Percentiles rank a stretch among this genome's conserved stretches.
phyloP scores from a whole-genome alignment of 2,797 vertebrate species.

The Phataginus tetradactyla region DNA sequence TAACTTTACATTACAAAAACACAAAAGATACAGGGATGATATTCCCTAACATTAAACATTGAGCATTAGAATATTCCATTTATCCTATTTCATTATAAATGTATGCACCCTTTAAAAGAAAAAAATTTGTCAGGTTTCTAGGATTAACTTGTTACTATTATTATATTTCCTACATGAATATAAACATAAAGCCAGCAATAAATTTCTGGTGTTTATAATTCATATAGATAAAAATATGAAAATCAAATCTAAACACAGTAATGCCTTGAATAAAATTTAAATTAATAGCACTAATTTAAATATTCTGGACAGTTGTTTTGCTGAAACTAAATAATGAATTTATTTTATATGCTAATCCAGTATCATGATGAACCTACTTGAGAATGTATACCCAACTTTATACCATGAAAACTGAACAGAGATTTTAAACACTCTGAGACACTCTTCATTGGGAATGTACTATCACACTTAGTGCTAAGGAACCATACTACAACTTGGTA shows the following conservation, averaged over 20 bases:
- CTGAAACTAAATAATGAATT: not conserved
- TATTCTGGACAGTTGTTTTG: not conserved
- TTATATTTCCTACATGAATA: not conserved
- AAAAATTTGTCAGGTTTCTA: not conserved
- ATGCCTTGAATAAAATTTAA: slow-evolving; percentile 35
- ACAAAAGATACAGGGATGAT: not conserved
- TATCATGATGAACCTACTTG: not conserved
- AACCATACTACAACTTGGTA: not conserved
- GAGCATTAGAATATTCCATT: not conserved
- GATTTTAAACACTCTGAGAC: not conserved
- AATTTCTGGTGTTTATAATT: not conserved
- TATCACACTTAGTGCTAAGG: not conserved
- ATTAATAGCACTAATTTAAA: not conserved
- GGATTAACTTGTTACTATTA: not conserved
- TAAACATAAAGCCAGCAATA: not conserved
- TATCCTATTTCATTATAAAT: not conserved
- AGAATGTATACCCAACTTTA: not conserved
- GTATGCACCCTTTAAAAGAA: not conserved
- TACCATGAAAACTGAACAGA: not conserved
- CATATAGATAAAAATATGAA: slow-evolving; percentile 16
- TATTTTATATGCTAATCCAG: not conserved
- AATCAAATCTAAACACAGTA: slow-evolving; percentile 26
- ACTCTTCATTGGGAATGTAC: not conserved
- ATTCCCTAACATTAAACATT: not conserved
- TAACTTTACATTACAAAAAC: not conserved